Evolutionary conservation across 2,113 vertebrate species (phyloP).

Genomic region (Oryzias javanicus): DNA sequence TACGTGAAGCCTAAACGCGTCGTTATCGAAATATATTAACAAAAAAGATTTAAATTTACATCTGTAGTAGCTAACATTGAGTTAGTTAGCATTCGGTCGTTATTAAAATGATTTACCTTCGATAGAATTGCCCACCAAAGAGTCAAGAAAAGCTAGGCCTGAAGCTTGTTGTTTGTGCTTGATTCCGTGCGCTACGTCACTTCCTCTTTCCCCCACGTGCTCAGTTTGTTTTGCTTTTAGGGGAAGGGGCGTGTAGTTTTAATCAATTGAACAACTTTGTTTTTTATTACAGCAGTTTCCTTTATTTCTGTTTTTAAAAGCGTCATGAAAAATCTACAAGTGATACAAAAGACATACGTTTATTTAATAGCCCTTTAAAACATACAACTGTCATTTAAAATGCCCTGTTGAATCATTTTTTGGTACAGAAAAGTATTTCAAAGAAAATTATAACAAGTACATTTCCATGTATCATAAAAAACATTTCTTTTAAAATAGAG

Average conservation of each 20-base stretch:
- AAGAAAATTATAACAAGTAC: slow-evolving; percentile 45
- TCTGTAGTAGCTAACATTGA: neutral
- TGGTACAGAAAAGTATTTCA: slow-evolving; percentile 33
- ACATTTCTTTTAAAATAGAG: slow-evolving; percentile 37
- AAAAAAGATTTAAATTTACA: no score
- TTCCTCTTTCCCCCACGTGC: slow-evolving; percentile 45
- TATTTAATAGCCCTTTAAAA: no score
- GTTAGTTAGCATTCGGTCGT: neutral
- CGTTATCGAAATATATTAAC: no score
- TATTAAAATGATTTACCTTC: slow-evolving; percentile 1
- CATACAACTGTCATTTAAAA: neutral
- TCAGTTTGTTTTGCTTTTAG: slow-evolving; percentile 49
- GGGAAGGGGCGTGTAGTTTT: neutral
- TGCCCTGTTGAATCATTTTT: slow-evolving; percentile 27
- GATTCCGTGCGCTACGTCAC: slow-evolving; percentile 41
- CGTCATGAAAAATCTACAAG: slow-evolving; percentile 6
- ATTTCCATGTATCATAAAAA: slow-evolving; percentile 18
- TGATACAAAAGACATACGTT: slow-evolving; percentile 8
- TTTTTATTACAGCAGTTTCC: slow-evolving; percentile 3
- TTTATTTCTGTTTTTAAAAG: slow-evolving; percentile 47
- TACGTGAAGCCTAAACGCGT: no score
- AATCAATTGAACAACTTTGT: neutral
- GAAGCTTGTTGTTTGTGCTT: neutral
- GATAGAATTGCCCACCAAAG: neutral
- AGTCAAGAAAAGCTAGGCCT: neutral